These are phyloP conservation scores for Mastomys coucha DNA, from an alignment of 2,113 vertebrate genomes.

Conservation along the genomic window DNA sequence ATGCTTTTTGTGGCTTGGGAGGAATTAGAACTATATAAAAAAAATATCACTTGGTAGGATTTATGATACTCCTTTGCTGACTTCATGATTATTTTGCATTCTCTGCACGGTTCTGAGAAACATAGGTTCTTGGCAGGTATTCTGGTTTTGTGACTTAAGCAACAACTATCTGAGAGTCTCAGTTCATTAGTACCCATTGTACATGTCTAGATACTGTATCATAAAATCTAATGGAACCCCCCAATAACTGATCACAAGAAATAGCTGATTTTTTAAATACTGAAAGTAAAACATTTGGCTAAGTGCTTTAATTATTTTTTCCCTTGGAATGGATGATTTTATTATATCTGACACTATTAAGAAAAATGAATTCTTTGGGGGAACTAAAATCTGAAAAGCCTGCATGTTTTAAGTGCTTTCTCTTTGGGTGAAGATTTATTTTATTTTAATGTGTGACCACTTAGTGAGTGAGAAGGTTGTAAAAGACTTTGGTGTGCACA, in stretches of 20 bases:
- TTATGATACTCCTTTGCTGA: not conserved
- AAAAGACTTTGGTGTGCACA: conserved; percentile 78
- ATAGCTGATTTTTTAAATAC: conserved; percentile 77
- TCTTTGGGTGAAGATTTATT: conserved; percentile 81
- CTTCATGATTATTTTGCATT: conserved; percentile 28
- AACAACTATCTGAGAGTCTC: conserved; percentile 65
- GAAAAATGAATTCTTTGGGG: conserved; percentile 71
- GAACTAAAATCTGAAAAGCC: conserved; percentile 72
- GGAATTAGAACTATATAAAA: not conserved
- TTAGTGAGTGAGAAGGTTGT: conserved; percentile 82
- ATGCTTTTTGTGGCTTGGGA: not conserved
- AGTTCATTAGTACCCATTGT: conserved; percentile 66
- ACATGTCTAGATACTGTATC: conserved; percentile 74
- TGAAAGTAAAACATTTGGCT: conserved; percentile 71
- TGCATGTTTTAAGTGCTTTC: conserved; percentile 67
- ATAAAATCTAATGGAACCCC: conserved; percentile 77
- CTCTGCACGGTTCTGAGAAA: conserved; percentile 60
- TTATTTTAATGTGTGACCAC: conserved; percentile 83
- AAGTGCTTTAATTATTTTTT: conserved; percentile 75
- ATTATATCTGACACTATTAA: conserved; percentile 76
- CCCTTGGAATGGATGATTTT: conserved; percentile 70
- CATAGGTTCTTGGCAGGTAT: conserved; percentile 59
- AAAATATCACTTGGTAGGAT: not conserved
- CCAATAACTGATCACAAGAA: conserved; percentile 73
- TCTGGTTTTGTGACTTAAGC: conserved; percentile 58